Base-by-base conservation (phyloP, 2,113 vertebrate species). In the Vulpes vulpes region DNA sequence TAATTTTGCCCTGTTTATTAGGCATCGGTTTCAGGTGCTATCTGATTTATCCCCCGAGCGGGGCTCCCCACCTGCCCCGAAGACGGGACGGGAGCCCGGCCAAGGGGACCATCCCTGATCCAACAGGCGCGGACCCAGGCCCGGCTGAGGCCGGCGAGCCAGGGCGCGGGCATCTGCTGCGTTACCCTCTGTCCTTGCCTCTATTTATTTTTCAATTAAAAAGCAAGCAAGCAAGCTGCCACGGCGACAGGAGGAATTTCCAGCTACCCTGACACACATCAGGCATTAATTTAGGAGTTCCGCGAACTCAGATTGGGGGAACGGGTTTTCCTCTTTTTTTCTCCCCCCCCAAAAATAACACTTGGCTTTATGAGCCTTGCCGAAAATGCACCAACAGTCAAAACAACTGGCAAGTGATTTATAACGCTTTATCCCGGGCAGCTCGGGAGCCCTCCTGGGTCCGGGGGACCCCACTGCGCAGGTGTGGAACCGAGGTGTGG, bases 1-100 rank as follows among this genome's bases (percentile, higher is more conserved):
- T 98, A 96, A 97, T 96, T 97, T 98, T 80, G 59, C 93, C 96
- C 94, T 91, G 78, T 91, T 97, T 98, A 93, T 97, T 73, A 93
- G 49, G 32, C 92, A n/a, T 67, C 8, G 2, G 73, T 60, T 89
- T 94, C 92, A 96, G 95, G 92, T 65, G 92, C 71, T 32, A 43
- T 90, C 90, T 89, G 97, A 97, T 97, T 97, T 97, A 87, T 88
- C 95, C 49, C 32, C 64, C 8, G 83, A 88, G 76, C 2, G 49
- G 94, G 92, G n/a, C 78, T 78, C 27, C 71, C 96, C 85, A 96
- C 92, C 94, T 95, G 93, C 83, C 76, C 74, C 0, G 0, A 32
- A 14, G 78, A 71, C 20, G 51, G n/a, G 35, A 82, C 62, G 59
- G 55, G 65, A 60, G 51, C 10, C 1, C 8, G 65, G 78, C 85